Conservation (phyloP, 2,797 vertebrate genomes). For the Phrynocephalus vlangalii region DNA sequence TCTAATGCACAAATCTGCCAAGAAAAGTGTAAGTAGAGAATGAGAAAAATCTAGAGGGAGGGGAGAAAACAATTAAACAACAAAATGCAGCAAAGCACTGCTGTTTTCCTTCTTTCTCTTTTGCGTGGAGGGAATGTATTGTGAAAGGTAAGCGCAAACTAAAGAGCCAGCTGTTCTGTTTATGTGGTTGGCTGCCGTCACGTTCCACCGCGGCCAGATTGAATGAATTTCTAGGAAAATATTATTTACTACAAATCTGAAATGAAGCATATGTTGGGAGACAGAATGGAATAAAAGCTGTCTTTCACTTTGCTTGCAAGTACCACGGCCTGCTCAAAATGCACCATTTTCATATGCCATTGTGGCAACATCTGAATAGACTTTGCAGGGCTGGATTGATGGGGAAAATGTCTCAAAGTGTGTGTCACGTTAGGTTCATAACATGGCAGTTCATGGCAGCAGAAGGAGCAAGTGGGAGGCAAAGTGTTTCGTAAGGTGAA, state of each 20-base stretch:
- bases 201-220: constrained; percentile 49
- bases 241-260: constrained; percentile 59
- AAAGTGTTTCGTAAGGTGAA: not conserved
- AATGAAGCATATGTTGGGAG: constrained; percentile 48
- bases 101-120: constrained; percentile 4
- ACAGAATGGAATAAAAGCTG: constrained; percentile 34
- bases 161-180: constrained; percentile 44
- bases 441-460: not conserved
- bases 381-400: not conserved
- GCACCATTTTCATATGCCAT: constrained; percentile 8
- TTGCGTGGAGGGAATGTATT: constrained; percentile 46
- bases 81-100: not conserved
- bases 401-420: not conserved
- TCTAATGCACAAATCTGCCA: constrained; percentile 30
- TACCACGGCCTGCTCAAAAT: constrained; percentile 32
- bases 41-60: not conserved
- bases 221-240: constrained; percentile 48
- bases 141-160: constrained; percentile 28
- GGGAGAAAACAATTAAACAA: constrained; percentile 22
- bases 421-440: not conserved
- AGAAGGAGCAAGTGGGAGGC: not conserved
- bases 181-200: constrained; percentile 13
- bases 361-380: not conserved
- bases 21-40: constrained; percentile 17
- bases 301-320: constrained; percentile 45